phyloP scores from a whole-genome alignment of 2,113 vertebrate species.

The Sinocyclocheilus rhinocerous region DNA sequence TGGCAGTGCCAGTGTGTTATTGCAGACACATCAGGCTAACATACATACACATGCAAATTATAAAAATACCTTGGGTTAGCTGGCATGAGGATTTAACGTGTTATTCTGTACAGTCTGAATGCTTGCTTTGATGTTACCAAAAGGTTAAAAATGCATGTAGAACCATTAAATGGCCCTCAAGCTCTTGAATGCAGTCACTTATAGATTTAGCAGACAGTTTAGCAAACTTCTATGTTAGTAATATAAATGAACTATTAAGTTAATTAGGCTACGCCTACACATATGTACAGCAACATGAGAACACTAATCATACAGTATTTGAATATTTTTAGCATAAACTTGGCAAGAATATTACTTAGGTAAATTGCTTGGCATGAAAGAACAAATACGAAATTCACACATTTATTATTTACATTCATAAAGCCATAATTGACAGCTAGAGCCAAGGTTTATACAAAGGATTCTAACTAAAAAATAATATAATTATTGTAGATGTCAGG shows the following conservation, averaged over 20 bases:
- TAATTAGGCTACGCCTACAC: neutral
- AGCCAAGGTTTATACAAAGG: neutral
- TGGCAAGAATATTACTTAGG: neutral
- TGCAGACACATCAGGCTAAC: constrained; percentile 38
- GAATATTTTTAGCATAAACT: neutral
- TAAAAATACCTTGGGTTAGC: neutral
- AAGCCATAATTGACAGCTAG: neutral
- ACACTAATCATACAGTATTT: neutral
- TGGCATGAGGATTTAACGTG: neutral
- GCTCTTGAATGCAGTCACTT: neutral
- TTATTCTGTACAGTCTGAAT: neutral
- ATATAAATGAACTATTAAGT: neutral
- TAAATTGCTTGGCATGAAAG: neutral
- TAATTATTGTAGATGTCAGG: neutral
- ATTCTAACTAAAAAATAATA: neutral
- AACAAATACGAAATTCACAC: neutral
- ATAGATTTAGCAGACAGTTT: neutral
- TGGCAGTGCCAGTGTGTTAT: constrained; percentile 56
- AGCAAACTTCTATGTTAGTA: neutral
- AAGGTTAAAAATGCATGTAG: neutral
- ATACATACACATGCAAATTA: neutral
- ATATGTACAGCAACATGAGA: neutral
- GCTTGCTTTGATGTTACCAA: neutral
- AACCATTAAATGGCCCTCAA: neutral
- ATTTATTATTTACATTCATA: constrained; percentile 1